Evolutionary conservation across 1,140 invertebrate species (phyloP).

Genomic region (Drosophila eugracilis): DNA sequence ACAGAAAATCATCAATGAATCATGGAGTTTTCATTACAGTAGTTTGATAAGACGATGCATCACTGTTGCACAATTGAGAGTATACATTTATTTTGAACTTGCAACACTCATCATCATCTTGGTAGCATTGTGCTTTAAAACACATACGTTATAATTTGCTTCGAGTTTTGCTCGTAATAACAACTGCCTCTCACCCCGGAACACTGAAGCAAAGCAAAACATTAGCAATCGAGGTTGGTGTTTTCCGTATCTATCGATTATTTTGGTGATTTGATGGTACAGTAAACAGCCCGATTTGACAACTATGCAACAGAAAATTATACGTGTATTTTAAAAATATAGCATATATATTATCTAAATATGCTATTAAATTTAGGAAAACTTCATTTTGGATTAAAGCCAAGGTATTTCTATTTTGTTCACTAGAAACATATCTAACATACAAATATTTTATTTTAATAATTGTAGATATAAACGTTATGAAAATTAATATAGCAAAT

Average conservation of each 20-base stretch:
- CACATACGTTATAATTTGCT: slow-evolving; percentile 17
- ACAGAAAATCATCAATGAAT: slow-evolving; percentile 47
- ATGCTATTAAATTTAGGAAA: too few species aligned
- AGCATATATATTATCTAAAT: too few species aligned
- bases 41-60: slow-evolving; percentile 19
- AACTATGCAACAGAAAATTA: too few species aligned
- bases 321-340: too few species aligned
- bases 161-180: slow-evolving; percentile 15
- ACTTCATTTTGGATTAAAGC: too few species aligned
- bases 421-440: too few species aligned
- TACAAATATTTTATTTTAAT: too few species aligned
- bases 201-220: slow-evolving; percentile 15
- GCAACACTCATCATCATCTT: not conserved
- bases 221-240: slow-evolving; percentile 3
- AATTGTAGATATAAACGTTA: too few species aligned
- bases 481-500: too few species aligned
- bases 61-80: slow-evolving; percentile 1
- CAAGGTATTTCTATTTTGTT: too few species aligned
- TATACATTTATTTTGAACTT: not conserved
- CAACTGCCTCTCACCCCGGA: slow-evolving; percentile 18
- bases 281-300: not conserved
- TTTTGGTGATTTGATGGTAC: not conserved
- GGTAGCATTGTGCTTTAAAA: slow-evolving; percentile 1
- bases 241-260: slow-evolving; percentile 28
- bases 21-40: slow-evolving; percentile 22